Evolutionary conservation across 2,888 invertebrate species (phyloP).

Genomic region (Cepaea hortensis): DNA sequence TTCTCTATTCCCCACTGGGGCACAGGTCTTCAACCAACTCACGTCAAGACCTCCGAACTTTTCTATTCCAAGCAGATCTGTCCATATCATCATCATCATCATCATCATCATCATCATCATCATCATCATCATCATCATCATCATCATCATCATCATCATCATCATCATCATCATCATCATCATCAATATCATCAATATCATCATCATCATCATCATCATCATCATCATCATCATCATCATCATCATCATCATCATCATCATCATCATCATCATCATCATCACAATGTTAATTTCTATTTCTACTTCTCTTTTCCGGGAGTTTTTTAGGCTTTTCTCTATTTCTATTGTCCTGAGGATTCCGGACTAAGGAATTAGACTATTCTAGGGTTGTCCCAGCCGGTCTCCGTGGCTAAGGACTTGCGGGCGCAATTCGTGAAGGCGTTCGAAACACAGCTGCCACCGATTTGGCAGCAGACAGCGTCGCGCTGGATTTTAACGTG

Average conservation of each 20-base stretch:
- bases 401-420: no score
- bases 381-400: no score
- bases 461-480: no score
- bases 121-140: conserved; percentile 1
- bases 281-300: neutral
- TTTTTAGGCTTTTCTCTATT: no score
- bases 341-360: no score
- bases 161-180: conserved; percentile 35
- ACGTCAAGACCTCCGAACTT: neutral
- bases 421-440: no score
- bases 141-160: conserved; percentile 37
- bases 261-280: conserved; percentile 35
- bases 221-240: neutral
- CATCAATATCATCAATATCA: conserved; percentile 32
- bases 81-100: conserved; percentile 28
- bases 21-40: no score
- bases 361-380: no score
- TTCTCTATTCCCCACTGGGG: no score
- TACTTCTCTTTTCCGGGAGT: no score
- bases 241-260: conserved; percentile 37
- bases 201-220: conserved; percentile 31
- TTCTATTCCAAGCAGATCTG: conserved; percentile 12
- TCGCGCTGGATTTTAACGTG: no score
- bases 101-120: conserved; percentile 28
- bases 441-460: no score